Evolutionary conservation across 2,888 invertebrate species (phyloP).

Genomic region (Pterobdella sp.): DNA sequence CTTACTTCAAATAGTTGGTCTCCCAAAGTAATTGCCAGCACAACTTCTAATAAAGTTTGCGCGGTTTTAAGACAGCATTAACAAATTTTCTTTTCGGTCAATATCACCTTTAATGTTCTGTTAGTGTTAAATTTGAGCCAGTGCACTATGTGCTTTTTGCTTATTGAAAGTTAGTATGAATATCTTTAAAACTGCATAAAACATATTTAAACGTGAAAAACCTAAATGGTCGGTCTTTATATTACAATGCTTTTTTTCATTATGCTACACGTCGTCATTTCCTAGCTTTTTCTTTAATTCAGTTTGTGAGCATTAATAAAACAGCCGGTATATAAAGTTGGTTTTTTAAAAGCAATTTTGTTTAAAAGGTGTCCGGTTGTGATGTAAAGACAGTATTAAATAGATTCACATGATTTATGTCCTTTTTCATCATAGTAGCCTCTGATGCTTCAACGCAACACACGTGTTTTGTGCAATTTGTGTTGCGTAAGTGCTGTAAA

Average conservation of each 20-base stretch:
- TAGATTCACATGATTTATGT: neutral
- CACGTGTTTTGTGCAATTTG: constrained; percentile 5
- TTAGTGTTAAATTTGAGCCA: too few species aligned
- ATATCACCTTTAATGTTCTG: too few species aligned
- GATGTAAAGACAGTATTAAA: constrained; percentile 4
- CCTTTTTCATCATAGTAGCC: neutral
- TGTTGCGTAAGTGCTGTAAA: constrained; percentile 2
- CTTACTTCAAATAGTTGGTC: neutral
- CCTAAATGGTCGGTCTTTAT: too few species aligned
- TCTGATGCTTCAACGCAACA: neutral
- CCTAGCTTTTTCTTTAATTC: too few species aligned
- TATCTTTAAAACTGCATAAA: too few species aligned
- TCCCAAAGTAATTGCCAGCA: neutral
- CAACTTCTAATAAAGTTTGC: neutral
- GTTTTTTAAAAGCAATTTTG: neutral
- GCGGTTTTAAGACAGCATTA: neutral
- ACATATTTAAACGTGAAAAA: too few species aligned
- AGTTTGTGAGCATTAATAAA: too few species aligned
- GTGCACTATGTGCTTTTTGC: too few species aligned
- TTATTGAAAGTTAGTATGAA: too few species aligned
- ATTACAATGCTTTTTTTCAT: too few species aligned
- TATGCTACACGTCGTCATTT: too few species aligned
- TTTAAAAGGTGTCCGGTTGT: neutral
- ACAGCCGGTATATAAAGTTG: neutral
- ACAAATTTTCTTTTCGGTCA: neutral